A percentile compares a stretch with the other conserved stretches of the same genome.
Conservation (phyloP, 2,888 invertebrate species). For the Ochlodes sylvanus region DNA sequence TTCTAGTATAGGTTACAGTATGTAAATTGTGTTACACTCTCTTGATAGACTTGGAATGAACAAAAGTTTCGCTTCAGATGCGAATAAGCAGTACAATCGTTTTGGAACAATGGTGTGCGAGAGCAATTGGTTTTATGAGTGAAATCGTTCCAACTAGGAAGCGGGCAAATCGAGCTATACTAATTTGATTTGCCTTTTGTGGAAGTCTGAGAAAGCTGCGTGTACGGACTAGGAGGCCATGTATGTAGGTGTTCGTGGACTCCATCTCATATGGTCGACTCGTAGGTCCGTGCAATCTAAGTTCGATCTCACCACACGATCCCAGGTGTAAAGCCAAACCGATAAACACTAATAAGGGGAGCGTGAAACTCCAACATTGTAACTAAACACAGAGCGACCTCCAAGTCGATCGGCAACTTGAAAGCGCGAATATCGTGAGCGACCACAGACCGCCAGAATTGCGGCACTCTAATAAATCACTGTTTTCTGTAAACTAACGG, state of each 20-base stretch:
- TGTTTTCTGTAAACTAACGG: conserved; percentile 23
- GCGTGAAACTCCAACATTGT: conserved; percentile 22
- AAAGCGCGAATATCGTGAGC: conserved; percentile 24
- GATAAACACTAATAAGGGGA: conserved; percentile 31
- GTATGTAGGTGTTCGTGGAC: conserved; percentile 51
- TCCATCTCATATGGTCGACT: conserved; percentile 32
- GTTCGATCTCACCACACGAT: conserved; percentile 33
- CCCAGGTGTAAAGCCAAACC: conserved; percentile 24
- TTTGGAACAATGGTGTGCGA: conserved; percentile 53
- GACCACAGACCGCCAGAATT: conserved; percentile 14
- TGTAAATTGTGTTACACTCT: conserved; percentile 24
- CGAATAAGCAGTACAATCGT: conserved; percentile 71
- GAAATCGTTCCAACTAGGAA: conserved; percentile 65
- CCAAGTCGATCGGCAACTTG: conserved; percentile 7
- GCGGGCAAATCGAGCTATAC: conserved; percentile 66
- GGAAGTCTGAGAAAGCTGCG: conserved; percentile 63
- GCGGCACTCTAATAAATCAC: conserved; percentile 18
- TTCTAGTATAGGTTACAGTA: conserved; percentile 11
- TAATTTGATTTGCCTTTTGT: conserved; percentile 78
- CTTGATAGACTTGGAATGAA: conserved; percentile 58
- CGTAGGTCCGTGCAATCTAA: conserved; percentile 26
- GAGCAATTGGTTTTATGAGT: conserved; percentile 48
- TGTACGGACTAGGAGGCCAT: conserved; percentile 39
- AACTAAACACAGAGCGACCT: conserved; percentile 14
- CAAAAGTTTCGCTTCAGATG: conserved; percentile 74